Percentiles rank a stretch among this genome's conserved stretches.
phyloP scores from a whole-genome alignment of 2,113 vertebrate genomes.

The Lipotes vexillifer region DNA sequence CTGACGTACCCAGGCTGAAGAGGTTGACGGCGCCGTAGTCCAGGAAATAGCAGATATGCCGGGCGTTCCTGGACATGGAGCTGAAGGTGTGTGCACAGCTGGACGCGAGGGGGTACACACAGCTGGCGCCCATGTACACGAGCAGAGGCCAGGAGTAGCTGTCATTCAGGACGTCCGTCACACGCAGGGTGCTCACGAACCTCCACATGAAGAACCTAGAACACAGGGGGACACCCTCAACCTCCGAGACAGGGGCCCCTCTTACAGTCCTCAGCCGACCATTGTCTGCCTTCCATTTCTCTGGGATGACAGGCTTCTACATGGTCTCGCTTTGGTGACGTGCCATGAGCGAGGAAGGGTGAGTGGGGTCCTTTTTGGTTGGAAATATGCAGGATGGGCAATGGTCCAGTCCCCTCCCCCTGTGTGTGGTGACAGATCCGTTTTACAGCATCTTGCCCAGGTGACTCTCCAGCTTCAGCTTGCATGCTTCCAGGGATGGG shows the following conservation, averaged over 20 bases:
- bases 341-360: neutral
- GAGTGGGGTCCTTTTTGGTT: neutral
- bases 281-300: neutral
- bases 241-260: fast-evolving
- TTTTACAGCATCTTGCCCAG: neutral
- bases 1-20: constrained; percentile 82
- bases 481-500: neutral
- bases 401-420: neutral
- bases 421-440: neutral
- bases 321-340: neutral
- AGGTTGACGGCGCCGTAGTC: constrained; percentile 91
- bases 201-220: constrained; percentile 89
- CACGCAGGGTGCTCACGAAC: constrained; percentile 79
- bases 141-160: constrained; percentile 90
- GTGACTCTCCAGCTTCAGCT: neutral
- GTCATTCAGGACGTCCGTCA: constrained; percentile 83
- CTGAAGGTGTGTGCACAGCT: constrained; percentile 92
- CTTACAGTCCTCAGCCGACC: fast-evolving
- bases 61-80: constrained; percentile 84
- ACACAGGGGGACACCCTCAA: neutral
- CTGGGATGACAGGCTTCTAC: fast-evolving
- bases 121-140: constrained; percentile 90
- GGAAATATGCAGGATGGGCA: neutral
- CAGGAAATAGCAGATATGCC: constrained; percentile 92
- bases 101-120: constrained; percentile 88